These are phyloP conservation scores for Metopolophium dirhodum DNA, from an alignment of 1,140 invertebrate genomes.

Conservation along the genomic window DNA sequence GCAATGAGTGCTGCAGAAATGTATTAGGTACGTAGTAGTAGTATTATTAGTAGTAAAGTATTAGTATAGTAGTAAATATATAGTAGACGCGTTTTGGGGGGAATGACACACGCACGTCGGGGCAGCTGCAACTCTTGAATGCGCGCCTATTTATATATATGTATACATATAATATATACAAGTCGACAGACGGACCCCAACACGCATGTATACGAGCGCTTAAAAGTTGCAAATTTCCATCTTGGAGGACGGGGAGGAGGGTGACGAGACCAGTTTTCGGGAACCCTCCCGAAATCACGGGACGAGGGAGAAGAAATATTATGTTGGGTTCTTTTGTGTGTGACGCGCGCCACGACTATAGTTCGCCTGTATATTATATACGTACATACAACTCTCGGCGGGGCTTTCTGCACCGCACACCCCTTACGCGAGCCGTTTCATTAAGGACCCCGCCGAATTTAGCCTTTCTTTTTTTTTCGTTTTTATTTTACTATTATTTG, in stretches of 20 bases:
- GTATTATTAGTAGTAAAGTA: neutral
- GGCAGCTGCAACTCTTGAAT: constrained; percentile 55
- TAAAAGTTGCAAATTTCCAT: constrained; percentile 57
- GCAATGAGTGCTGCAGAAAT: neutral
- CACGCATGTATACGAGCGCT: neutral
- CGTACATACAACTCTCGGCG: constrained; percentile 42
- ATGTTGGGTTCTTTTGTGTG: constrained; percentile 55
- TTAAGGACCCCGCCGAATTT: constrained; percentile 56
- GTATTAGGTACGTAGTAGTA: neutral
- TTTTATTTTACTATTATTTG: constrained; percentile 47
- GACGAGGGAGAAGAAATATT: constrained; percentile 55
- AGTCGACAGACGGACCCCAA: constrained; percentile 52
- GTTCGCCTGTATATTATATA: neutral
- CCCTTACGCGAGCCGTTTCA: constrained; percentile 48
- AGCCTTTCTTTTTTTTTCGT: constrained; percentile 56
- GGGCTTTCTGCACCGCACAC: constrained; percentile 28
- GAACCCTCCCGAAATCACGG: constrained; percentile 49
- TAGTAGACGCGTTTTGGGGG: constrained; percentile 22
- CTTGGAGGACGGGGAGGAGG: constrained; percentile 20
- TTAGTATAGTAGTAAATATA: neutral
- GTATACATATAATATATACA: neutral
- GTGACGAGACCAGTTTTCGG: constrained; percentile 53
- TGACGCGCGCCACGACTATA: constrained; percentile 39
- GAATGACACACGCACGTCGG: constrained; percentile 43
- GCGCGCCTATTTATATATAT: neutral